These are phyloP conservation scores for Thermophis baileyi DNA, from an alignment of 2,113 vertebrate species.

Conservation along the genomic window DNA sequence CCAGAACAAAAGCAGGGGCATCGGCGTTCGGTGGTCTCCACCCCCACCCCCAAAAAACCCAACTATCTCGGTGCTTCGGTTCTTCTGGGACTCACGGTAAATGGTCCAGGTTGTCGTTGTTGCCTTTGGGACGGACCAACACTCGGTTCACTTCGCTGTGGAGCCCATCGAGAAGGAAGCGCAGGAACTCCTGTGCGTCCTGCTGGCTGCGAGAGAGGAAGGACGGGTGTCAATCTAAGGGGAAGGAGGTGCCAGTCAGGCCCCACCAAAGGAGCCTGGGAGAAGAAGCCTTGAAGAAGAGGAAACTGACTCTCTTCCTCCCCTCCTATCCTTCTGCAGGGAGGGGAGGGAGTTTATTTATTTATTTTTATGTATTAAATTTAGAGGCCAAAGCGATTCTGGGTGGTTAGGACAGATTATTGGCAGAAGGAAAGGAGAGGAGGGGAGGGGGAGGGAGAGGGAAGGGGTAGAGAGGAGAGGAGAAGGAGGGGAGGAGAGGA, in stretches of 20 bases:
- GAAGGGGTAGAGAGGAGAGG: fast-evolving
- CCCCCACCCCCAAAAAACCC: fast-evolving
- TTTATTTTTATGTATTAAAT: not conserved
- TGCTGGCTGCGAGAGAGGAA: slow-evolving; percentile 79
- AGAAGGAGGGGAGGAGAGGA: too few relatives aligned
- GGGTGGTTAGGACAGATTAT: not conserved
- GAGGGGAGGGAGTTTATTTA: not conserved
- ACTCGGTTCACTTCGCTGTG: slow-evolving; percentile 92
- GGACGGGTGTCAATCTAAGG: not conserved
- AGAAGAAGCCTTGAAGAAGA: not conserved
- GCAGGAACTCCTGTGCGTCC: slow-evolving; percentile 94
- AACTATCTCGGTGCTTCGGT: not conserved
- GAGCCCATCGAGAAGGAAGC: slow-evolving; percentile 89
- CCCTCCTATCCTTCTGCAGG: not conserved
- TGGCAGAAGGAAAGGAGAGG: not conserved
- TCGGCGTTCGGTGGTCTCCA: not conserved
- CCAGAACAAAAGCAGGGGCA: too few relatives aligned
- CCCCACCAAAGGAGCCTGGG: not conserved
- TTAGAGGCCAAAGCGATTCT: not conserved
- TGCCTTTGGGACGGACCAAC: slow-evolving; percentile 69
- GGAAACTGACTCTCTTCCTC: not conserved
- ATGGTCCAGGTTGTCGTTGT: slow-evolving; percentile 80
- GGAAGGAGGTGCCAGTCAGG: not conserved
- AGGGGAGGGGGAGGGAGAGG: too few relatives aligned
- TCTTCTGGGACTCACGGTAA: slow-evolving; percentile 77